phyloP scores from a whole-genome alignment of 1,140 invertebrate species.

The Cydia pomonella region DNA sequence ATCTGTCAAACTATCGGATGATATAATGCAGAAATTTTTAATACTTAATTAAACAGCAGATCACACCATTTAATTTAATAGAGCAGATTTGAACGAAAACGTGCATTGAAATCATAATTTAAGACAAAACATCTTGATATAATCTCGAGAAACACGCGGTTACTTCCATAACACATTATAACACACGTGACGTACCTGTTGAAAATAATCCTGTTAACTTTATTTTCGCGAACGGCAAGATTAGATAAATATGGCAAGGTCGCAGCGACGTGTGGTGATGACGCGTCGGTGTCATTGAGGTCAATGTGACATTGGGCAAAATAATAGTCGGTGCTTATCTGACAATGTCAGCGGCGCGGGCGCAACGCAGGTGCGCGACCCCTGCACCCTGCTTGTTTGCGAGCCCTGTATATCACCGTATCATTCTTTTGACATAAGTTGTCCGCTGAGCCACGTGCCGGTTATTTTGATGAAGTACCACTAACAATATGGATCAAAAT shows the following conservation, averaged over 20 bases:
- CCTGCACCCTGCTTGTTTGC: constrained; percentile 59
- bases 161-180: constrained; percentile 23
- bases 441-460: constrained; percentile 38
- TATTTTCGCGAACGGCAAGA: constrained; percentile 74
- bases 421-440: constrained; percentile 37
- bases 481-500: neutral
- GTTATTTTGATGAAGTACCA: constrained; percentile 24
- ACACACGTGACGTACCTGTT: constrained; percentile 29
- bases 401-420: constrained; percentile 40
- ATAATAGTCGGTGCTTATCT: constrained; percentile 79
- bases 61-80: neutral
- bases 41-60: neutral
- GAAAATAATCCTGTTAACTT: constrained; percentile 63
- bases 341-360: constrained; percentile 73
- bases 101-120: neutral
- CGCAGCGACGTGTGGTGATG: constrained; percentile 65
- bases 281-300: constrained; percentile 76
- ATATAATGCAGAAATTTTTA: too few species aligned
- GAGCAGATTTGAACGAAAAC: neutral
- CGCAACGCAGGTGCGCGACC: constrained; percentile 69
- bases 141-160: neutral
- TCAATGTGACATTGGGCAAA: constrained; percentile 79
- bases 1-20: too few species aligned
- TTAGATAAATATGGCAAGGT: constrained; percentile 79
- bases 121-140: neutral